Conservation (phyloP, 1,140 invertebrate species). For the Pachyrhynchus sulphureomaculatus region DNA sequence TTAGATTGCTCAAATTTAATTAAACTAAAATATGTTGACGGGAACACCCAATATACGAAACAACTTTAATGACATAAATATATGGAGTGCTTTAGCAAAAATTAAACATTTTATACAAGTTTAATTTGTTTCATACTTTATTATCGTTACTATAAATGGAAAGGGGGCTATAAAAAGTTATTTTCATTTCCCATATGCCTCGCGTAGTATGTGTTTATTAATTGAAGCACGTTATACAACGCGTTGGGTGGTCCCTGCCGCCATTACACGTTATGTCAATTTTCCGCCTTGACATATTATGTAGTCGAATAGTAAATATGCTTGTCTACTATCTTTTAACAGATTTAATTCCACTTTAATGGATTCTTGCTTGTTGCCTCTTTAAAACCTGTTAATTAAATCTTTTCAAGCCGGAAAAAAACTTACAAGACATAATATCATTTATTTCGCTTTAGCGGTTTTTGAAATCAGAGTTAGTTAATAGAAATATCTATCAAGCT, state of each 20-base stretch:
- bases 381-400: conserved; percentile 8
- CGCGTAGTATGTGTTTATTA: conserved; percentile 28
- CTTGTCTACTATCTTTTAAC: conserved; percentile 3
- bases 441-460: not conserved
- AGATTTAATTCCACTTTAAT: conserved; percentile 8
- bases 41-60: too few relatives aligned
- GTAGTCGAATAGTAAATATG: conserved; percentile 18
- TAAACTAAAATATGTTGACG: too few relatives aligned
- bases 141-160: conserved; percentile 8
- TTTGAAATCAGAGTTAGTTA: not conserved
- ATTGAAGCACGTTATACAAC: conserved; percentile 21
- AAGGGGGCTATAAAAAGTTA: conserved; percentile 21
- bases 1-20: too few relatives aligned
- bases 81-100: conserved; percentile 7
- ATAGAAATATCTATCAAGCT: too few relatives aligned
- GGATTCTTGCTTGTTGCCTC: not conserved
- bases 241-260: conserved; percentile 21
- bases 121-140: conserved; percentile 12
- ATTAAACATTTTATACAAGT: not conserved
- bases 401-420: not conserved
- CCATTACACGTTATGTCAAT: conserved; percentile 28
- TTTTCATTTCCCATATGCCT: conserved; percentile 27
- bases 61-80: not conserved
- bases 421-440: not conserved
- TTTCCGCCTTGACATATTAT: conserved; percentile 28